A percentile compares a stretch with the other conserved stretches of the same genome.
Conservation (phyloP, 2,113 vertebrate genomes). For the Eudyptes chrysolophus region DNA sequence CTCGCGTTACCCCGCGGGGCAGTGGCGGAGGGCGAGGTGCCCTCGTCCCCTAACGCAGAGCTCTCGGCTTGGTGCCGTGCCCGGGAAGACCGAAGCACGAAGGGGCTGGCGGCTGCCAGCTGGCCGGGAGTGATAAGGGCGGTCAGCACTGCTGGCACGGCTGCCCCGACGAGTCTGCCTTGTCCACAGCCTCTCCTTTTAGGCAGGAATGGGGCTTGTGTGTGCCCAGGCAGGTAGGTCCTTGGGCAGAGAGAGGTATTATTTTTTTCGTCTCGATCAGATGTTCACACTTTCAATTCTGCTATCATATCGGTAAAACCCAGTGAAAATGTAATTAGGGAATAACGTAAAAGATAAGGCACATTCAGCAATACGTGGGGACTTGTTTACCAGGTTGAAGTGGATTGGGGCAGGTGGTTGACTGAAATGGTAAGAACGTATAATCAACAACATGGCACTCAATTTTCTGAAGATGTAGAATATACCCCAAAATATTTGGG, state of each 20-base stretch:
- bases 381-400: background rate
- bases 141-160: background rate
- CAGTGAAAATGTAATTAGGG: fast-evolving
- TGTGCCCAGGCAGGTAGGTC: fast-evolving
- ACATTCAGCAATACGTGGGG: fast-evolving
- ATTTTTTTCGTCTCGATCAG: fast-evolving
- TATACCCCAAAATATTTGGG: no score
- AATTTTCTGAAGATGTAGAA: no score
- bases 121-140: background rate
- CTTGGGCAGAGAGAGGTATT: fast-evolving
- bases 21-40: background rate
- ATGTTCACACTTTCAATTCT: fast-evolving
- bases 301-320: fast-evolving
- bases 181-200: fast-evolving
- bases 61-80: background rate
- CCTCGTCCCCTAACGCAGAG: background rate
- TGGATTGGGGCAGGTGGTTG: background rate
- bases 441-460: no score
- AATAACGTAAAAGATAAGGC: fast-evolving
- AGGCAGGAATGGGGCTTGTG: fast-evolving
- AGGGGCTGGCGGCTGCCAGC: background rate
- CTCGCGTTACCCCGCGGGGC: no score
- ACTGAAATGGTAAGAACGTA: fast-evolving
- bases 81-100: fast-evolving
- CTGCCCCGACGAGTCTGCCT: background rate